These are phyloP conservation scores for Ptychadena robeensis DNA, from an alignment of 2,797 vertebrate genomes.

Conservation along the genomic window DNA sequence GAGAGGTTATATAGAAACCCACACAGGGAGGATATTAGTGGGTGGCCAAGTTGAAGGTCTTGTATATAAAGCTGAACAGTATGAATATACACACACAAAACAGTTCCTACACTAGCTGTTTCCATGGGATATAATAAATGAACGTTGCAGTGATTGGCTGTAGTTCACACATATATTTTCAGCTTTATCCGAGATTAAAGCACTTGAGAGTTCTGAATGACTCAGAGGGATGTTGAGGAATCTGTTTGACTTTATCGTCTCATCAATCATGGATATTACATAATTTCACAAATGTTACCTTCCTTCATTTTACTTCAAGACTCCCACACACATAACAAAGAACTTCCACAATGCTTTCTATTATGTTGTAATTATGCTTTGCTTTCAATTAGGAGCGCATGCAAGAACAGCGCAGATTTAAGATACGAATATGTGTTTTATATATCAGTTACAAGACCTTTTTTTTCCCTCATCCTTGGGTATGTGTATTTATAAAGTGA, in stretches of 20 bases:
- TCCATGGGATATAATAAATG: background rate
- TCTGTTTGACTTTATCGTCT: background rate
- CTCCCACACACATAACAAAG: background rate
- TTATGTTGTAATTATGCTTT: background rate
- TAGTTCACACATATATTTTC: background rate
- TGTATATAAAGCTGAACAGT: background rate
- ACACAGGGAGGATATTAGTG: background rate
- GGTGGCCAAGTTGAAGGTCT: background rate
- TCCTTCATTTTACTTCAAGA: background rate
- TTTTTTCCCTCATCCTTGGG: background rate
- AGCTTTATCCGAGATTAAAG: background rate
- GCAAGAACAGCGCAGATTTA: background rate
- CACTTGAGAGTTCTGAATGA: background rate
- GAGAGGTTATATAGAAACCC: background rate
- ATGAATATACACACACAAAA: background rate
- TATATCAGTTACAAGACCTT: too few species aligned
- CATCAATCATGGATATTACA: background rate
- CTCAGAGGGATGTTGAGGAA: background rate
- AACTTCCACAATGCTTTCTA: background rate
- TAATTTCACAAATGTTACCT: background rate
- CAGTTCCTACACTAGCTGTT: background rate
- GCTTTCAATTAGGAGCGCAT: background rate
- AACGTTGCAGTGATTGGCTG: background rate
- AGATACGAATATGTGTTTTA: background rate
- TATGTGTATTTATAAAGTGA: background rate